Evolutionary conservation across 2,888 invertebrate species (phyloP).

Genomic region (Andrena fulva): DNA sequence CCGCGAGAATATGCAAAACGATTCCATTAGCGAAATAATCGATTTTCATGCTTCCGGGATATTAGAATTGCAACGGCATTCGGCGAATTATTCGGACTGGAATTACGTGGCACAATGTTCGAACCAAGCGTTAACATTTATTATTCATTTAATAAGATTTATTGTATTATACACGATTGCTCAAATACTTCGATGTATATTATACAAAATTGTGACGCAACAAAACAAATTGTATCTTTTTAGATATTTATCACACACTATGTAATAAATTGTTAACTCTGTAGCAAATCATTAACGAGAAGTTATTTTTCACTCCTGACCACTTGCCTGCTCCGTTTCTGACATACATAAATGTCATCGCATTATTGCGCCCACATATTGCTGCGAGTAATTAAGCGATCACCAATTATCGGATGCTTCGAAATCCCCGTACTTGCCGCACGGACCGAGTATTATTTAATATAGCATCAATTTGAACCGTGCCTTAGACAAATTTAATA

Average conservation of each 20-base stretch:
- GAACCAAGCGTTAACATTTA: slow-evolving; percentile 33
- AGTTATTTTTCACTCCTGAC: neutral
- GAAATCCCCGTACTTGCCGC: too few species aligned
- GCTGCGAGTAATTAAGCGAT: too few species aligned
- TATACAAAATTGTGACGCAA: slow-evolving; percentile 58
- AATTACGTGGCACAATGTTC: slow-evolving; percentile 25
- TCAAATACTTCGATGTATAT: slow-evolving; percentile 74
- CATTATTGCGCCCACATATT: too few species aligned
- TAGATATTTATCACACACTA: slow-evolving; percentile 77
- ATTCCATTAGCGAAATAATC: neutral
- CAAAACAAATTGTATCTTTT: slow-evolving; percentile 77
- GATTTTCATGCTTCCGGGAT: too few species aligned
- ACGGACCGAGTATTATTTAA: too few species aligned
- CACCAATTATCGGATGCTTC: too few species aligned
- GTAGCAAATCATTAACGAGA: slow-evolving; percentile 54
- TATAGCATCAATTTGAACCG: too few species aligned
- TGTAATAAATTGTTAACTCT: slow-evolving; percentile 78
- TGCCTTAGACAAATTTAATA: too few species aligned
- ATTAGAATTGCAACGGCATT: neutral
- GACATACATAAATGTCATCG: neutral
- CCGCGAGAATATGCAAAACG: neutral
- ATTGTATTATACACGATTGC: slow-evolving; percentile 67
- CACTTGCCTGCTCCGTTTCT: neutral
- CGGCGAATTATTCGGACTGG: slow-evolving; percentile 26
- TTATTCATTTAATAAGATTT: slow-evolving; percentile 41